Conservation (phyloP, 2,797 vertebrate species). For the Merluccius polli region DNA sequence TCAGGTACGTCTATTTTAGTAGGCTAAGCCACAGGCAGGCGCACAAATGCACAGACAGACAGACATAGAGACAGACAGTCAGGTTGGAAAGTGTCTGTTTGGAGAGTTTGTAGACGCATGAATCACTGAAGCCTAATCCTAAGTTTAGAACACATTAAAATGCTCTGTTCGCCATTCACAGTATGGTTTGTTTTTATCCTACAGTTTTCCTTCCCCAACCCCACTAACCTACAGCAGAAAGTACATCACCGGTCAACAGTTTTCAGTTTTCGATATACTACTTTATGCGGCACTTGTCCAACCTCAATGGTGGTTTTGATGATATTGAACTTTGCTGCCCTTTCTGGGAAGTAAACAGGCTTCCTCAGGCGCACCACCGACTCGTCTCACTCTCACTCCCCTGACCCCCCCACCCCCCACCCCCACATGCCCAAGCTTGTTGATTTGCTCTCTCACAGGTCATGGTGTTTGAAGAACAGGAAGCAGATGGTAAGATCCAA, state of each 20-base stretch:
- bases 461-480: constrained; percentile 81
- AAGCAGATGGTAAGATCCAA: constrained; percentile 74
- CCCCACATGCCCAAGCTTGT: constrained; percentile 11
- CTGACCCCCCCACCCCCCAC: constrained; percentile 22
- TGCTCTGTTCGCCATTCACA: no score
- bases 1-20: constrained; percentile 66
- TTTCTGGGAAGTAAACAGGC: constrained; percentile 1
- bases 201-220: background rate
- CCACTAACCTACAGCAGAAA: background rate
- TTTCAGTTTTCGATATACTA: background rate
- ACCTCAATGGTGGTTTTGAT: constrained; percentile 10
- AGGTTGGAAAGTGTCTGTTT: no score
- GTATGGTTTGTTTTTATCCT: background rate
- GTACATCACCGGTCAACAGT: constrained; percentile 11
- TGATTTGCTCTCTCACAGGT: constrained; percentile 61
- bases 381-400: background rate
- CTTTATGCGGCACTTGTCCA: constrained; percentile 7
- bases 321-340: constrained; percentile 19
- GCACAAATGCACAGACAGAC: background rate
- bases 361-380: background rate
- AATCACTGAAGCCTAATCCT: background rate
- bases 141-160: background rate
- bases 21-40: background rate
- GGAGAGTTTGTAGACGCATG: background rate
- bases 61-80: no score